Evolutionary conservation across 1,140 invertebrate species (phyloP).

Genomic region (Penaeus chinensis): DNA sequence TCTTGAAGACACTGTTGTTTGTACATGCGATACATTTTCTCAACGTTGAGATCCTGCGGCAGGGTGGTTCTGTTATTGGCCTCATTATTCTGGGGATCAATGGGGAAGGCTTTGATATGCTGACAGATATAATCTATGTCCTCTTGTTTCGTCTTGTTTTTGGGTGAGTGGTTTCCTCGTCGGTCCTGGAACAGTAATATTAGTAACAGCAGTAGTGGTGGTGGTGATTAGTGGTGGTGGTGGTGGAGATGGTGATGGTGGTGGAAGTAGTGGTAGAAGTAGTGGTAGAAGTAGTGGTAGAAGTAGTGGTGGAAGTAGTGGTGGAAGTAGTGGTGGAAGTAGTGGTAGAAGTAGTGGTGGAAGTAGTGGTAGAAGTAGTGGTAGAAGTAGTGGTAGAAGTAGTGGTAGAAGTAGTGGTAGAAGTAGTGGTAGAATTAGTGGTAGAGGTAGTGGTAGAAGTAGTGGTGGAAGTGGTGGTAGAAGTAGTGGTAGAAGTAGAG

Average conservation of each 20-base stretch:
- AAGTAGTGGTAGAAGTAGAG: too few relatives aligned
- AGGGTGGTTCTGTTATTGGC: background rate
- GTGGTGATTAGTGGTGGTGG: too few relatives aligned
- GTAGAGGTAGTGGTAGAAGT: too few relatives aligned
- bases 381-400: background rate
- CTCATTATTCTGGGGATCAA: background rate
- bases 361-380: background rate
- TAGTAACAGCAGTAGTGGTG: too few relatives aligned
- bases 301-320: background rate
- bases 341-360: too few relatives aligned
- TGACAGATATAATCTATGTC: constrained; percentile 24
- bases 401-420: too few relatives aligned
- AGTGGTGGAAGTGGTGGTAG: too few relatives aligned
- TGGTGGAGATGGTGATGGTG: too few relatives aligned
- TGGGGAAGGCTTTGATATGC: constrained; percentile 32
- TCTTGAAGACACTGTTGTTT: constrained; percentile 22
- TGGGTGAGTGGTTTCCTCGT: constrained; percentile 41
- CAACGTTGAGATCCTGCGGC: constrained; percentile 36
- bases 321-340: too few relatives aligned
- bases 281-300: background rate
- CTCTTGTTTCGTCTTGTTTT: constrained; percentile 41
- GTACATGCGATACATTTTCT: constrained; percentile 46
- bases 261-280: background rate
- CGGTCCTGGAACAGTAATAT: constrained; percentile 7
- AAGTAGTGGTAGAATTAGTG: too few relatives aligned